These are phyloP conservation scores for Arenicola marina DNA, from an alignment of 2,888 invertebrate species.

Conservation along the genomic window DNA sequence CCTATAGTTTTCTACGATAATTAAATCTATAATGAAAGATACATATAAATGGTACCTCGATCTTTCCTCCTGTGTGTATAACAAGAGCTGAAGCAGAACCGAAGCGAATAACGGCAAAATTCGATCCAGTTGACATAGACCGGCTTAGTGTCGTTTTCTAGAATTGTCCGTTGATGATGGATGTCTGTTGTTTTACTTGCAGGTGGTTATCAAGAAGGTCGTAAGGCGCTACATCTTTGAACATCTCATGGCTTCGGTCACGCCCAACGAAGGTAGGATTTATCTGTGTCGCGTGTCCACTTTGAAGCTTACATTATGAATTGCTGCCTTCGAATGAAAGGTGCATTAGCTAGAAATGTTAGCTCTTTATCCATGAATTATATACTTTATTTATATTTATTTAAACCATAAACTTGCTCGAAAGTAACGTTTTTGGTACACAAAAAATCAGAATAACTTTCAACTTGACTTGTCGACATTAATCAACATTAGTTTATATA, in stretches of 20 bases:
- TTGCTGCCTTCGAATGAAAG: no score
- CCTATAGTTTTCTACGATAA: no score
- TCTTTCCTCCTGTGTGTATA: no score
- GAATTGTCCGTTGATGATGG: not conserved
- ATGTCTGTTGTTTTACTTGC: not conserved
- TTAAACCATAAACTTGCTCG: no score
- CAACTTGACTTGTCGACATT: no score
- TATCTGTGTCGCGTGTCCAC: not conserved
- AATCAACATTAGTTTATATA: not conserved
- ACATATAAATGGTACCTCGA: no score
- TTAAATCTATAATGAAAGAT: no score
- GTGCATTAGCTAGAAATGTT: no score
- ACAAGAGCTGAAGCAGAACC: no score
- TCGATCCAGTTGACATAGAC: not conserved
- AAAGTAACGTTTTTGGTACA: no score
- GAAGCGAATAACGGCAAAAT: not conserved
- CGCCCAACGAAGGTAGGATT: conserved; percentile 12
- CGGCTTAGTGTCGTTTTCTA: not conserved
- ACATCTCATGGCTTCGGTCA: conserved; percentile 21
- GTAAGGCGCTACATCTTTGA: conserved; percentile 33
- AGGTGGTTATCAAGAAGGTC: conserved; percentile 29
- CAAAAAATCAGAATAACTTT: no score
- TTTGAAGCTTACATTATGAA: no score
- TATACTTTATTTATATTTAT: not conserved
- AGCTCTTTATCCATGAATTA: not conserved